Percentiles rank a stretch among this genome's conserved stretches.
These are phyloP conservation scores for Caenorhabditis remanei DNA, from an alignment of 1,140 invertebrate species.

Conservation along the genomic window DNA sequence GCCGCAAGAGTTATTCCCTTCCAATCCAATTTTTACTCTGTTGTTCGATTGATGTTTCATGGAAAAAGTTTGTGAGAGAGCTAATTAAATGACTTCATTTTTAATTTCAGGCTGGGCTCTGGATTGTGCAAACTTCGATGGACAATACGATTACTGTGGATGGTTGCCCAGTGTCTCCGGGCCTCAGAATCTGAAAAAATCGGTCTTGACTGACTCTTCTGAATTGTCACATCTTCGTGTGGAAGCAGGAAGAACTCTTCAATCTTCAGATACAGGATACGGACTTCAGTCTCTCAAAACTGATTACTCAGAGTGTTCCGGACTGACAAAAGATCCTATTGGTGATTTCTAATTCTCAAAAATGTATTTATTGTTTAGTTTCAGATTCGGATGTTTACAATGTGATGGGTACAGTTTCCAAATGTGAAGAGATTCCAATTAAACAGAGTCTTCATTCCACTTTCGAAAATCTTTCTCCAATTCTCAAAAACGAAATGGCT, in stretches of 20 bases:
- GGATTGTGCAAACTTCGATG: conserved; percentile 26
- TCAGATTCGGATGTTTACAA: neutral
- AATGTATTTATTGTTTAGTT: neutral
- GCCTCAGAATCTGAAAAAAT: neutral
- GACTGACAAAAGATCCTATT: conserved; percentile 8
- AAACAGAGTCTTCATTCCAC: conserved; percentile 31
- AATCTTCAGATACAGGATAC: conserved; percentile 14
- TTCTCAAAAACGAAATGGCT: conserved; percentile 15
- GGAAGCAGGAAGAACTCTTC: conserved; percentile 24
- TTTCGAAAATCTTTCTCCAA: conserved; percentile 25
- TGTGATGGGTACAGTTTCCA: neutral
- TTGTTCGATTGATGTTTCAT: neutral
- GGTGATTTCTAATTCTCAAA: neutral
- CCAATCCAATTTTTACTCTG: conserved; percentile 32
- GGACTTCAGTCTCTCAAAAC: conserved; percentile 27
- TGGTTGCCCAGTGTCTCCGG: conserved; percentile 14
- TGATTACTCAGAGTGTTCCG: conserved; percentile 2
- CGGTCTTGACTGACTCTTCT: conserved; percentile 5
- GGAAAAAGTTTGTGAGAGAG: neutral
- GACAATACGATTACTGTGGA: conserved; percentile 17
- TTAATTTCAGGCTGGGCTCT: conserved; percentile 7
- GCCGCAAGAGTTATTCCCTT: conserved; percentile 38
- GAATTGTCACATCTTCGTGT: neutral
- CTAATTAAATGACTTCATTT: no score
- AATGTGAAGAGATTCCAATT: neutral